phyloP scores from a whole-genome alignment of 2,113 vertebrate genomes.

The Pomatorhinus ruficollis region DNA sequence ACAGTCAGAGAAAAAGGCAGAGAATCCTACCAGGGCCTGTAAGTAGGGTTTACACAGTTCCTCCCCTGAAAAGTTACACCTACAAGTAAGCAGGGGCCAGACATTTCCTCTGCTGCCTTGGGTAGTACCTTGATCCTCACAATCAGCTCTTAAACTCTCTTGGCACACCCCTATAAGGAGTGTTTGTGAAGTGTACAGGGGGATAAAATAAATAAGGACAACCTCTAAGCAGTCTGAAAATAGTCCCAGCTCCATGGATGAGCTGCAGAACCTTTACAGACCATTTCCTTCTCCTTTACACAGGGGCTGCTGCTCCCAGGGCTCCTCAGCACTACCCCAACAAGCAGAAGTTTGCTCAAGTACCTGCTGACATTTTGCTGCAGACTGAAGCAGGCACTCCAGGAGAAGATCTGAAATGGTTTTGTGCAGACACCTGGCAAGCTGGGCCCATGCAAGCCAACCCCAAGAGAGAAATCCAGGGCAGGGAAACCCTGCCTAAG shows the following conservation, averaged over 20 bases:
- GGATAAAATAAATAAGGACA: neutral
- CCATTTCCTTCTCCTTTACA: neutral
- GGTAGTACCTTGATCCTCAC: neutral
- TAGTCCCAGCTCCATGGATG: neutral
- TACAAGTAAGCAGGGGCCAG: neutral
- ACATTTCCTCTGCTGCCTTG: neutral
- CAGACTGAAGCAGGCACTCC: neutral
- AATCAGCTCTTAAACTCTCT: neutral
- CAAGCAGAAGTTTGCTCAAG: neutral
- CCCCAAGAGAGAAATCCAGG: neutral
- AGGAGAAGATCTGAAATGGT: neutral
- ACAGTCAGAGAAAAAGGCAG: neutral
- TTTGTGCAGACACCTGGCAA: neutral
- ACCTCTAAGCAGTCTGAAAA: rapidly evolving
- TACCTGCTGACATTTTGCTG: neutral
- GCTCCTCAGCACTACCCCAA: neutral
- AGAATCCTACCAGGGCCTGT: neutral
- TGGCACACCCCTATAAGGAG: neutral
- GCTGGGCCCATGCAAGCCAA: neutral
- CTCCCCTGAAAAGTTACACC: neutral
- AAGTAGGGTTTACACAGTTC: neutral
- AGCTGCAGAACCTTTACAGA: neutral
- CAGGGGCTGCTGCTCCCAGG: neutral
- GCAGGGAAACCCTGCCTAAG: neutral
- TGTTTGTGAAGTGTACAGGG: neutral